These are phyloP conservation scores for Hybos culiciformis DNA, from an alignment of 2,888 invertebrate species.

Conservation along the genomic window DNA sequence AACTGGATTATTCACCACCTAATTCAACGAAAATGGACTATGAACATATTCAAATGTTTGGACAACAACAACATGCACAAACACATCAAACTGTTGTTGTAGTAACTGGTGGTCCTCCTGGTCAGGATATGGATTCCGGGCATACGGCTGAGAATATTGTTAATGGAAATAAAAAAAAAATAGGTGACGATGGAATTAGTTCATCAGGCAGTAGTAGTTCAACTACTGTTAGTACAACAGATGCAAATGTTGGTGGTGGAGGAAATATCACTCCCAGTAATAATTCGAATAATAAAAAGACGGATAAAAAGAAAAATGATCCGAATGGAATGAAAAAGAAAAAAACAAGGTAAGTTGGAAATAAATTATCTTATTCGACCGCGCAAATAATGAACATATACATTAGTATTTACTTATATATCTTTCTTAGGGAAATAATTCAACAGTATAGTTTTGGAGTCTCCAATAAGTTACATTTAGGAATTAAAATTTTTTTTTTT, in stretches of 20 bases:
- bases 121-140: too few relatives aligned
- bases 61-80: constrained; percentile 17
- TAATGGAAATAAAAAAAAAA: not conserved
- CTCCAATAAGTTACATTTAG: too few relatives aligned
- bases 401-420: too few relatives aligned
- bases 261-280: too few relatives aligned
- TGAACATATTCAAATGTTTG: constrained; percentile 30
- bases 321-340: constrained; percentile 83
- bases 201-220: constrained; percentile 24
- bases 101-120: too few relatives aligned
- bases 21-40: constrained; percentile 17
- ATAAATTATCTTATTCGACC: too few relatives aligned
- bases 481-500: too few relatives aligned
- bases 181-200: constrained; percentile 7
- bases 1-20: constrained; percentile 14
- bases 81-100: too few relatives aligned
- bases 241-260: constrained; percentile 27
- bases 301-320: constrained; percentile 68
- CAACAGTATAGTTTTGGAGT: too few relatives aligned
- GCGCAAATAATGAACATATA: too few relatives aligned
- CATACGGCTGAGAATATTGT: not conserved
- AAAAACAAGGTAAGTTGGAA: constrained; percentile 72
- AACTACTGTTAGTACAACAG: constrained; percentile 35
- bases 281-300: constrained; percentile 51
- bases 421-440: too few relatives aligned